phyloP scores from a whole-genome alignment of 64 coral and sea anemone genomes.

The Cladopsammia gracilis region DNA sequence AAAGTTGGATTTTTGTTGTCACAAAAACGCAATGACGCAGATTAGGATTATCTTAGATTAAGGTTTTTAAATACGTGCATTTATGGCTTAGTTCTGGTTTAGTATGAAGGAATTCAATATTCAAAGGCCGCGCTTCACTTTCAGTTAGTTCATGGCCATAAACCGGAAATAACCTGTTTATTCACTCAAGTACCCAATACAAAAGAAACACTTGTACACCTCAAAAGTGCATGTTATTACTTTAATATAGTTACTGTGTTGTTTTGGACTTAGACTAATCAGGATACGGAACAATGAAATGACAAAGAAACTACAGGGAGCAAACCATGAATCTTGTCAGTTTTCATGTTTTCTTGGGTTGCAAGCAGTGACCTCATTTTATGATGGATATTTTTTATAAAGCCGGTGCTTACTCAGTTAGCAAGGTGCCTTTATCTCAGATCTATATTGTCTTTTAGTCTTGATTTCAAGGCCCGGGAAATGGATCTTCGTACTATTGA shows the following conservation, averaged over 20 bases:
- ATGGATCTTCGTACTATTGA: constrained; percentile 4
- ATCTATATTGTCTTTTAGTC: background rate
- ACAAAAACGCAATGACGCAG: background rate
- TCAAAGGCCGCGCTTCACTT: background rate
- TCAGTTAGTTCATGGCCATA: background rate
- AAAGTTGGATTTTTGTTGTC: background rate
- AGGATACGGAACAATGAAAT: background rate
- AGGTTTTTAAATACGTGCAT: background rate
- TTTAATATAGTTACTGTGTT: background rate
- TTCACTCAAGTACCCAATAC: background rate
- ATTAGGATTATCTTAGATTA: background rate
- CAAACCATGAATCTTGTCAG: no score
- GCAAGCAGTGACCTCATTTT: background rate
- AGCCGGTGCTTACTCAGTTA: no score
- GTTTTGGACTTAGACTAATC: background rate
- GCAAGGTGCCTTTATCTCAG: background rate
- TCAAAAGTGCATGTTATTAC: background rate
- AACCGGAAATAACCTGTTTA: constrained; percentile 57
- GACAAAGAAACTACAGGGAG: background rate
- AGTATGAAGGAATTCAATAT: constrained; percentile 2
- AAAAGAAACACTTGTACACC: constrained; percentile 9
- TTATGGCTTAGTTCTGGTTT: background rate
- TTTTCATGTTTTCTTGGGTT: no score
- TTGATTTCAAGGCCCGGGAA: background rate
- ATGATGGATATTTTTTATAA: background rate